Percentiles rank a stretch among this genome's conserved stretches.
These are phyloP conservation scores for Anoplius nigerrimus DNA, from an alignment of 2,888 invertebrate genomes.

Conservation along the genomic window DNA sequence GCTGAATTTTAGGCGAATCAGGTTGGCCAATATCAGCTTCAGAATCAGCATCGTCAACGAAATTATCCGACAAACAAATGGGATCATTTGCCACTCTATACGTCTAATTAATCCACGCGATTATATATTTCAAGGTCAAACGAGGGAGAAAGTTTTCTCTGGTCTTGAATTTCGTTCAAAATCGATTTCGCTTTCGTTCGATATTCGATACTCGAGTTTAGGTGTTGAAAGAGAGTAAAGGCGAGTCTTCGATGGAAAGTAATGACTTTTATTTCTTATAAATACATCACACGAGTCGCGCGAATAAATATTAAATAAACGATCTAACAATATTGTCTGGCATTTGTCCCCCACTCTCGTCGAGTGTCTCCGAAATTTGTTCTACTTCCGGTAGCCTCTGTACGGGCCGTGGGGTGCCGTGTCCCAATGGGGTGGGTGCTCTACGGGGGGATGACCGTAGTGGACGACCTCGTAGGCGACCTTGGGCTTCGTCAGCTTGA, in stretches of 20 bases:
- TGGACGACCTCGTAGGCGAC: conserved; percentile 92
- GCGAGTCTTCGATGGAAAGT: conserved; percentile 41
- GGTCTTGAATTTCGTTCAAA: too few species aligned
- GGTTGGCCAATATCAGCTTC: too few species aligned
- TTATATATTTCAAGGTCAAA: too few species aligned
- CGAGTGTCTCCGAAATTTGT: background rate
- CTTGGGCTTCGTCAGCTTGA: conserved; percentile 91
- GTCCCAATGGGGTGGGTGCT: conserved; percentile 77
- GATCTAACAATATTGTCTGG: conserved; percentile 23
- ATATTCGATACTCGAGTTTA: too few species aligned
- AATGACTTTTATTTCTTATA: conserved; percentile 59
- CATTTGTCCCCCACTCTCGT: conserved; percentile 4
- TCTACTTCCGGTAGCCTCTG: conserved; percentile 69
- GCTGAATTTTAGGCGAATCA: too few species aligned
- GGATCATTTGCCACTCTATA: too few species aligned
- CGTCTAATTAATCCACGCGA: too few species aligned
- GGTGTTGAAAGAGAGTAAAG: conserved; percentile 7
- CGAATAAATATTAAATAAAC: conserved; percentile 63
- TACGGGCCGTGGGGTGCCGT: conserved; percentile 71
- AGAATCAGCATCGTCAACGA: too few species aligned
- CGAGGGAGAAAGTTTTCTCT: too few species aligned
- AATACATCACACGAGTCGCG: conserved; percentile 51
- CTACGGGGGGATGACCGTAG: conserved; percentile 84
- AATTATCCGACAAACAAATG: too few species aligned
- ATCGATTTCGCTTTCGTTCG: too few species aligned